Evolutionary conservation across 2,888 invertebrate species (phyloP).

Genomic region (Zhengitettix transpicula): DNA sequence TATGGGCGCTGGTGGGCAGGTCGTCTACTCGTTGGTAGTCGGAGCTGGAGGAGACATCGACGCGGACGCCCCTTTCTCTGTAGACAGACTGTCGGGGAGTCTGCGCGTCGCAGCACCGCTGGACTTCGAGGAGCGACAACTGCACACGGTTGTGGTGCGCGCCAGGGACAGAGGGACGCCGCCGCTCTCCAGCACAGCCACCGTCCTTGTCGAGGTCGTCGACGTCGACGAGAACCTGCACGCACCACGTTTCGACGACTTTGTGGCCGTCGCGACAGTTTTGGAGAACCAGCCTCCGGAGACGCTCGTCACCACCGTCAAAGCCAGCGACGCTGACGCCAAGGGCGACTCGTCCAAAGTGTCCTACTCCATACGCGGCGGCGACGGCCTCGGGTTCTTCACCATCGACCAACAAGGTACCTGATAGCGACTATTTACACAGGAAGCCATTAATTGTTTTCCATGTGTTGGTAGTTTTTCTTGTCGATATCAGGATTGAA

Average conservation of each 20-base stretch:
- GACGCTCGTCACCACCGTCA: slow-evolving; percentile 57
- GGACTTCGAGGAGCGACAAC: slow-evolving; percentile 79
- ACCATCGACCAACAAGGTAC: slow-evolving; percentile 74
- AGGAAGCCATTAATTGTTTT: too few relatives aligned
- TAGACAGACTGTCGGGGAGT: slow-evolving; percentile 74
- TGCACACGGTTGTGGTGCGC: slow-evolving; percentile 71
- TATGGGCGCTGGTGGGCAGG: slow-evolving; percentile 58
- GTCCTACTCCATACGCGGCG: slow-evolving; percentile 72
- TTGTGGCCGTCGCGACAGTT: slow-evolving; percentile 56
- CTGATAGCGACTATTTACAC: too few relatives aligned
- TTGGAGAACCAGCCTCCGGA: slow-evolving; percentile 66
- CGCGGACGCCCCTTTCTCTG: slow-evolving; percentile 43
- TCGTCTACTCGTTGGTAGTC: slow-evolving; percentile 45
- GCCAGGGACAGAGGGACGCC: slow-evolving; percentile 67
- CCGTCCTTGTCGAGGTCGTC: slow-evolving; percentile 56
- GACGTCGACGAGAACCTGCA: slow-evolving; percentile 89
- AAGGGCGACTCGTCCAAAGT: slow-evolving; percentile 66
- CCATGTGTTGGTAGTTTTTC: too few relatives aligned
- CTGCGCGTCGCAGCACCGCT: slow-evolving; percentile 59
- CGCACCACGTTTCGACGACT: slow-evolving; percentile 67
- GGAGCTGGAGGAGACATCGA: slow-evolving; percentile 29
- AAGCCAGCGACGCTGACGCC: slow-evolving; percentile 66
- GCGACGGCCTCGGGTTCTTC: slow-evolving; percentile 83
- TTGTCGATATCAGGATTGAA: too few relatives aligned
- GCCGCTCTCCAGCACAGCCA: background rate